phyloP scores from a whole-genome alignment of 2,888 invertebrate species.

The Mimas tiliae region DNA sequence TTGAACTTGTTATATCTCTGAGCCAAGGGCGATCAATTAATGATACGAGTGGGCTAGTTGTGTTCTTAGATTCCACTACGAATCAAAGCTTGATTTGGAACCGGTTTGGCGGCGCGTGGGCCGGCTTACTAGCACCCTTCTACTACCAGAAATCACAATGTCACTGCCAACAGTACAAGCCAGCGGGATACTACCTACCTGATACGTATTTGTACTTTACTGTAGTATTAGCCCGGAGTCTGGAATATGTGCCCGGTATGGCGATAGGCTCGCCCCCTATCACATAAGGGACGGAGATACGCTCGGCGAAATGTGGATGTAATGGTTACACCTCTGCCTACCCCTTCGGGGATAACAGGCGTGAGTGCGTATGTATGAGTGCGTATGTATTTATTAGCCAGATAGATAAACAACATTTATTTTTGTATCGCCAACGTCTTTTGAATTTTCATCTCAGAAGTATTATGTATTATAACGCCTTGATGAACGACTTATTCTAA shows the following conservation, averaged over 20 bases:
- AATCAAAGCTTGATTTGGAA: not conserved
- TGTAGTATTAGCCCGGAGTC: no score
- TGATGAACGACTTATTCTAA: no score
- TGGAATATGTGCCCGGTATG: no score
- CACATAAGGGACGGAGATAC: no score
- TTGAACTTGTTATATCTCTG: not conserved
- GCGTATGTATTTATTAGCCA: not conserved
- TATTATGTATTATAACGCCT: no score
- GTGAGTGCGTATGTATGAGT: no score
- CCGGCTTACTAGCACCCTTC: not conserved
- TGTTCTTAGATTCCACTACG: not conserved
- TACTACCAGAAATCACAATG: slow-evolving; percentile 10
- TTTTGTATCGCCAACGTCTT: not conserved
- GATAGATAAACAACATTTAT: not conserved
- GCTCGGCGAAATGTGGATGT: no score
- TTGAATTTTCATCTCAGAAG: not conserved
- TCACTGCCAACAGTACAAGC: not conserved
- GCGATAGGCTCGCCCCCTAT: no score
- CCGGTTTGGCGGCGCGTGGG: slow-evolving; percentile 12
- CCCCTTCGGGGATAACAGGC: no score
- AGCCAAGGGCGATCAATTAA: not conserved
- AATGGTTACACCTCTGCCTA: no score
- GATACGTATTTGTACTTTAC: no score
- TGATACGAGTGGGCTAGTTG: not conserved
- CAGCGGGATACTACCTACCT: no score